phyloP scores from a whole-genome alignment of 2,797 vertebrate genomes.

The Eulemur rubriventer region DNA sequence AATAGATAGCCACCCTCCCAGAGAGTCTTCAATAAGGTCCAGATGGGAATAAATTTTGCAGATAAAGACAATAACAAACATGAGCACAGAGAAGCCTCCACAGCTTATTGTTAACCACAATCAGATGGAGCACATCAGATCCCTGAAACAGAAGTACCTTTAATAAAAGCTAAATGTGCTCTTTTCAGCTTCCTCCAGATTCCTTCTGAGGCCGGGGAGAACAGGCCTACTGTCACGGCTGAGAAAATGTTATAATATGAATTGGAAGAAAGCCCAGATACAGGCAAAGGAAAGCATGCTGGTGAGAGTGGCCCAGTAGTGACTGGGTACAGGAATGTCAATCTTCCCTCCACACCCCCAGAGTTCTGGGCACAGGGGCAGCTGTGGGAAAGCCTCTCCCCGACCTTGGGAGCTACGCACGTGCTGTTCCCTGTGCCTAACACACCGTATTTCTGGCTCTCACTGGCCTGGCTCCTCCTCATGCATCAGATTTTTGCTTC shows the following conservation, averaged over 20 bases:
- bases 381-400: neutral
- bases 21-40: neutral
- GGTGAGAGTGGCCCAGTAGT: rapidly evolving
- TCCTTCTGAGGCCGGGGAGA: neutral
- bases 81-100: neutral
- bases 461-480: neutral
- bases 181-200: neutral
- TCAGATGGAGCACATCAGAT: neutral
- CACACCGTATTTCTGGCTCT: neutral
- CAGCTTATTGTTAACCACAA: neutral
- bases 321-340: neutral
- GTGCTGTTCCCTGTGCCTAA: neutral
- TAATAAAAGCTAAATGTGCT: neutral
- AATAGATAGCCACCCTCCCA: neutral
- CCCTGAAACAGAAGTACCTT: neutral
- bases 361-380: neutral
- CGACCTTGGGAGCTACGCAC: neutral
- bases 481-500: neutral
- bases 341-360: neutral
- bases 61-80: neutral
- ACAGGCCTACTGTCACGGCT: neutral
- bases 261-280: neutral
- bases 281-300: neutral
- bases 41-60: neutral
- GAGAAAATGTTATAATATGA: neutral